Base-by-base conservation (phyloP, 2,888 invertebrate species). In the Aradus depressus region DNA sequence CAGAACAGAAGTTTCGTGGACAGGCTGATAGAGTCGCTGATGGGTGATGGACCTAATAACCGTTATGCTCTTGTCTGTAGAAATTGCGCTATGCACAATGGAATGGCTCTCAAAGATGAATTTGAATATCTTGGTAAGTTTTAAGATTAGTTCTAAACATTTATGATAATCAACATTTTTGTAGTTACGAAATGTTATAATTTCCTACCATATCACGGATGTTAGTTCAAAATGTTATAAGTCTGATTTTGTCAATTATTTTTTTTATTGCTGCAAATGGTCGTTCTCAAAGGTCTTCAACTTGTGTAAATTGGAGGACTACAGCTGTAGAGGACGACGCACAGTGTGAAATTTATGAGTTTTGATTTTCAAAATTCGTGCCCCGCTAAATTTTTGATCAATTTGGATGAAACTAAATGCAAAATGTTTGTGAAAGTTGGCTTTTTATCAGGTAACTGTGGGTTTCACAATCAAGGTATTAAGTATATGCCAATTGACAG, bases 51-150 rank as follows among this genome's bases (percentile, higher is more conserved):
- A 1, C 95, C 96, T 21, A 80, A 81, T 55, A 88, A 92, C 68
- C 80, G 96, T 61, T 97, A 85, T 72, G 98, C 97, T 18, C 77
- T 98, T 58, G 91, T 98, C 63, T 98, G 98, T 68, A 75, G 75
- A 32, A 77, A 84, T 59, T 98, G 98, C 66, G 79, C 75, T 60
- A 80, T 84, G 14, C 98, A 98, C 67, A 98, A 98, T 68, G 98
- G 98, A 75, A 70, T 84, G 80, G 80, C 81, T 2, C 66, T 82
- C 10, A 75, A 75, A 59, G 81, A 83, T 63, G 82, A 84, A 62
- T 83, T 79, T 66, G 82, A 83, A 55, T 84, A 76, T 64, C 70
- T 79, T 56, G 58, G 63, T 63, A 56, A 53, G 54, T 32, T 32
- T 41, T 21, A 35, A 37, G 4, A 14, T 21, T 19, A 16, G 21